Base-by-base conservation (phyloP, 1,140 invertebrate species). In the Papilio glaucus region DNA sequence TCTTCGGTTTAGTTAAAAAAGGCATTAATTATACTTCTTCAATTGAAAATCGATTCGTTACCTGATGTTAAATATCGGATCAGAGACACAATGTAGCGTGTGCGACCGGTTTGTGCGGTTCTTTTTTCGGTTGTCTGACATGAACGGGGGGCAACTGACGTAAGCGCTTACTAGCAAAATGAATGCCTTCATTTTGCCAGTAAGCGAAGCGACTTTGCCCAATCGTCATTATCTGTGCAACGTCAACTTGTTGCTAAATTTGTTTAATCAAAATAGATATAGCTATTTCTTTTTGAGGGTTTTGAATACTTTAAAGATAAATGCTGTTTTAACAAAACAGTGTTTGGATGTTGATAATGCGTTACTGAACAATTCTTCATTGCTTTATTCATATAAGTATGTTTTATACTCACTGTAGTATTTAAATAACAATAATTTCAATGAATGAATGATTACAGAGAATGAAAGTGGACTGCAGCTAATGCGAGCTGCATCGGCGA, bases 401-500 rank as follows among this genome's bases (percentile, higher is more conserved):
- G n/a, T n/a, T n/a, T n/a, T n/a, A n/a, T n/a, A n/a, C n/a, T n/a
- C n/a, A n/a, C n/a, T n/a, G n/a, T n/a, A n/a, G n/a, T n/a, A n/a
- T n/a, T n/a, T n/a, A n/a, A n/a, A n/a, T n/a, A n/a, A n/a, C n/a
- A n/a, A n/a, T n/a, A n/a, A n/a, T n/a, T n/a, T n/a, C n/a, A n/a
- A n/a, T n/a, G n/a, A n/a, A n/a, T n/a, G n/a, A n/a, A n/a, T 4
- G 37, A 65, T 39, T 21, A 37, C 29, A 65, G 33, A 9, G 62
- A 39, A 65, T 65, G 33, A 41, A 10, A 57, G 49, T 24, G 49
- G 49, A 4, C 21, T 10, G 15, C 61, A 18, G 62, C 7, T 65
- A 39, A 38, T 39, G 62, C 37, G 62, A 29, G 5, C 18, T 57
- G 49, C 62, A 38, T 33, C 33, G 15, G 45, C 45, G 29, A 65